These are phyloP conservation scores for Polyommatus icarus DNA, from an alignment of 2,888 invertebrate genomes.

Conservation along the genomic window DNA sequence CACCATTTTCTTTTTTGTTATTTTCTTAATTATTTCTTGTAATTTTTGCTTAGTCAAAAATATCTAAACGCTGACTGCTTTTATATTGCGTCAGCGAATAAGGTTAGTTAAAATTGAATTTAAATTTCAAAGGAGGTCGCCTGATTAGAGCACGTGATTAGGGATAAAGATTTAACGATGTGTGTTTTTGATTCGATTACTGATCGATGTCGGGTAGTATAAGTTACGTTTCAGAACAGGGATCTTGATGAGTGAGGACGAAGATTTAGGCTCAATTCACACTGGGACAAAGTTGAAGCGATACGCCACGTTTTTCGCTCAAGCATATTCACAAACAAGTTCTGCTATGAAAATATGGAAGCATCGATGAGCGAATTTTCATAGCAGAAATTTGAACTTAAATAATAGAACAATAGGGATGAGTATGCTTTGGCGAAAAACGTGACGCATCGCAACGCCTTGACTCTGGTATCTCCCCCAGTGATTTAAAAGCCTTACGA, in stretches of 20 bases:
- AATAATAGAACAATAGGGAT: too few relatives aligned
- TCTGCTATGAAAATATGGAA: too few relatives aligned
- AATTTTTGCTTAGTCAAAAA: neutral
- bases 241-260: neutral
- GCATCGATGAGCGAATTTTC: too few relatives aligned
- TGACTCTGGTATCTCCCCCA: too few relatives aligned
- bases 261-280: neutral
- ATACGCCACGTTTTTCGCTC: too few relatives aligned
- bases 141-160: neutral
- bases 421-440: too few relatives aligned
- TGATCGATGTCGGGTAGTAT: neutral
- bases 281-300: too few relatives aligned
- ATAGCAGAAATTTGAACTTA: too few relatives aligned
- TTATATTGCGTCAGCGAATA: neutral
- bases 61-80: neutral
- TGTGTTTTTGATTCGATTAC: neutral
- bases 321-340: too few relatives aligned
- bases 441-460: too few relatives aligned
- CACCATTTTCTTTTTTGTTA: neutral
- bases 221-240: neutral
- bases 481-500: neutral
- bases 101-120: neutral
- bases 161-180: conserved; percentile 9
- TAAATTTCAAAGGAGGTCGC: neutral
- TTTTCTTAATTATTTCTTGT: neutral